Evolutionary conservation across 1,140 invertebrate species (phyloP), one percentile per base, ranked within the genome.

Genomic region (Cydia pomonella): DNA sequence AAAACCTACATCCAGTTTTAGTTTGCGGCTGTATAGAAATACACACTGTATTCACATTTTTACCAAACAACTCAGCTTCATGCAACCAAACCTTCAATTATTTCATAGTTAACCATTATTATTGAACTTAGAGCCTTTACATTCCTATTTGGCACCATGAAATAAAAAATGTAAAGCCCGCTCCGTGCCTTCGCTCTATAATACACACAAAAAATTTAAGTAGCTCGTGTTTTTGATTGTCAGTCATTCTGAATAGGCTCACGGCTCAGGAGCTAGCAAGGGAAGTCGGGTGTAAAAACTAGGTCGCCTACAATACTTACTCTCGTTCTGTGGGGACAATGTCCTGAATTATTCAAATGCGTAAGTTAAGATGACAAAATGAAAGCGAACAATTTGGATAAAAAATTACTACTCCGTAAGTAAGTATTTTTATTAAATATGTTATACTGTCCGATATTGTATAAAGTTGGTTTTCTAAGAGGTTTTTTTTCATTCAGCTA

Each of bases 271-370:
- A 50, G 47, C 21, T 21, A 9, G 50, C 53, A 23, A 59, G 53
- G 18, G 5, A 59, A 59, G 21, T 23, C 53, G 53, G 18, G 21
- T 59, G 53, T 59, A 59, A 59, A 59, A 59, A 59, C 53, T 59
- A 59, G 53, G 53, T 21, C 53, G 53, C 9, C 18, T 9, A 59
- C 50, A 59, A 59, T 59, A 59, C 50, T 7, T 59, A 59, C 18
- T 21, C 53, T 21, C 53, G 53, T 59, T 59, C 10, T 23, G 50
- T 53, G 50, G 53, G 23, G 53, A 59, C 53, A 59, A 23, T 59
- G 21, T 59, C 53, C 53, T 59, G 53, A 59, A 59, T 59, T 59
- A 23, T 59, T 59, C 53, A 59, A 59, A 59, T 7, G 21, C 53
- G 53, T 59, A 59, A 59, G 50, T 50, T 59, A 23, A 50, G 47